A percentile compares a stretch with the other conserved stretches of the same genome.
phyloP scores from a whole-genome alignment of 2,113 vertebrate genomes.

The Calypte anna region DNA sequence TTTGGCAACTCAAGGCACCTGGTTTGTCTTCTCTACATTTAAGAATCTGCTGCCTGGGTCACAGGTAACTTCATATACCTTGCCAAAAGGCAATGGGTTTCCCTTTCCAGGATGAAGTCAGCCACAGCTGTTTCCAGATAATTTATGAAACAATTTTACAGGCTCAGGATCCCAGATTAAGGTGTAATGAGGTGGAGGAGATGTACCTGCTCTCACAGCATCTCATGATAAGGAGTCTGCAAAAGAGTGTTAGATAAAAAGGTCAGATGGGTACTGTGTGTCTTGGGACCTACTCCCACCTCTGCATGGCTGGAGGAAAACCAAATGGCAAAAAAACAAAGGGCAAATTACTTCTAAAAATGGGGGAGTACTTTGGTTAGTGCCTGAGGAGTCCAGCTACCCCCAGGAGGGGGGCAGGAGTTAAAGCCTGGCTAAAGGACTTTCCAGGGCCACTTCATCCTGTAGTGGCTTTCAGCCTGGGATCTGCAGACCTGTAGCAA shows the following conservation, averaged over 20 bases:
- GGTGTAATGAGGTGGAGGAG: constrained; percentile 13
- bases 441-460: not conserved
- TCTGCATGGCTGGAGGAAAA: not conserved
- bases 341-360: not conserved
- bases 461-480: not conserved
- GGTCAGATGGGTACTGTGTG: accelerated
- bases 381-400: not conserved
- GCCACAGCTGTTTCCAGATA: constrained; percentile 18
- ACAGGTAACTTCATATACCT: not conserved
- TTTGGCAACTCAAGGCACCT: too few species aligned
- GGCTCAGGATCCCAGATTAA: constrained; percentile 5
- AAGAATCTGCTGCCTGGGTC: not conserved
- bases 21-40: too few species aligned
- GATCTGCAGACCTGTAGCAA: not conserved
- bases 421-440: not conserved
- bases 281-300: not conserved
- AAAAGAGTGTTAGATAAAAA: not conserved
- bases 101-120: not conserved
- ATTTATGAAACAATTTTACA: not conserved
- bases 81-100: constrained; percentile 6
- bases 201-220: not conserved
- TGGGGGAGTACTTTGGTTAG: not conserved
- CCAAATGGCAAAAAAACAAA: not conserved
- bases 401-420: not conserved
- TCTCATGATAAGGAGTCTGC: not conserved